Evolutionary conservation across 2,888 invertebrate species (phyloP).

Genomic region (Rhopalosiphum nymphaeae): DNA sequence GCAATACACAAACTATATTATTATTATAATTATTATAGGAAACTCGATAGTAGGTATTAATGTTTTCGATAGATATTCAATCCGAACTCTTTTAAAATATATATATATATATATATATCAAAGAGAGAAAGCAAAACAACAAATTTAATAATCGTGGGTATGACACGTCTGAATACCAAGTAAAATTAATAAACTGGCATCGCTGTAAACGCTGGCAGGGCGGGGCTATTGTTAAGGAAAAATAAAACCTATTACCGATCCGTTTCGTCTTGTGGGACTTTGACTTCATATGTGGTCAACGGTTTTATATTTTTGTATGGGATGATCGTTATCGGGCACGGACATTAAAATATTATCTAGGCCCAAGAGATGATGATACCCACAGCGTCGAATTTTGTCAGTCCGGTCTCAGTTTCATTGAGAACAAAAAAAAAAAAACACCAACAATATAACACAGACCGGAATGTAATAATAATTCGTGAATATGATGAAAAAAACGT

Average conservation of each 20-base stretch:
- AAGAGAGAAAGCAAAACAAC: constrained; percentile 49
- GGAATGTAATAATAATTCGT: constrained; percentile 50
- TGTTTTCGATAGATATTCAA: constrained; percentile 1
- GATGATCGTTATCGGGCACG: constrained; percentile 61
- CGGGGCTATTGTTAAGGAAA: constrained; percentile 55
- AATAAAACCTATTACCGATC: constrained; percentile 62
- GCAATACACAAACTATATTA: not conserved
- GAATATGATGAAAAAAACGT: constrained; percentile 47
- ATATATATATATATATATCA: not conserved
- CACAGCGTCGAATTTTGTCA: constrained; percentile 55
- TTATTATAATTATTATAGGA: not conserved
- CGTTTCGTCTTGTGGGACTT: constrained; percentile 63
- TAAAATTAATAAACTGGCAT: constrained; percentile 53
- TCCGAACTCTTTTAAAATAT: constrained; percentile 23
- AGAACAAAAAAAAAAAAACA: constrained; percentile 13
- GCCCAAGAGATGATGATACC: constrained; percentile 52
- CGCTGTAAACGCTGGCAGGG: constrained; percentile 39
- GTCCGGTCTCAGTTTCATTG: constrained; percentile 6
- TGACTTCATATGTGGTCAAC: constrained; percentile 54
- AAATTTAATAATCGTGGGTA: constrained; percentile 44
- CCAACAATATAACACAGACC: constrained; percentile 8
- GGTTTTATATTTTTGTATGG: constrained; percentile 23
- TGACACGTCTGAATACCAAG: constrained; percentile 46
- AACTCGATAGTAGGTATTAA: not conserved
- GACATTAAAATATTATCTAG: constrained; percentile 64